Evolutionary conservation across 1,140 invertebrate species (phyloP).

Genomic region (Orchestia grillus): DNA sequence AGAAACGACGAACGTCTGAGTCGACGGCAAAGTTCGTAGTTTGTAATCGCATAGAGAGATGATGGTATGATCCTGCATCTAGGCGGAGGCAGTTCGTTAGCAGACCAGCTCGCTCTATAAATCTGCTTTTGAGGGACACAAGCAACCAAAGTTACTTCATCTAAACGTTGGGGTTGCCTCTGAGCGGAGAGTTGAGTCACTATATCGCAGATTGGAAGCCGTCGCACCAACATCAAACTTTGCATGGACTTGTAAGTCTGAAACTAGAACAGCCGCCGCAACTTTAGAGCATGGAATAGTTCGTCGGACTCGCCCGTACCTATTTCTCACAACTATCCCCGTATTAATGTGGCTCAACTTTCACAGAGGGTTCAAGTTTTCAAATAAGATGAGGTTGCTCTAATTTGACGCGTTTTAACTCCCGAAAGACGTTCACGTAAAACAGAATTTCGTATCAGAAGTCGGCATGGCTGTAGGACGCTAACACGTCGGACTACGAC

Average conservation of each 20-base stretch:
- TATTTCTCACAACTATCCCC: not conserved
- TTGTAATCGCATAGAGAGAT: not conserved
- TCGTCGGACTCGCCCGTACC: not conserved
- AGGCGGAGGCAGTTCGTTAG: constrained; percentile 2
- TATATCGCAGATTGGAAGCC: not conserved
- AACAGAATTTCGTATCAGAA: not conserved
- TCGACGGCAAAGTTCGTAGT: not conserved
- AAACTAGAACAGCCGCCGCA: not conserved
- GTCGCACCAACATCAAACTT: not conserved
- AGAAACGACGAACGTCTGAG: not conserved
- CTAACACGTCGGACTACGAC: not conserved
- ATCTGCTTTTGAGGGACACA: constrained; percentile 12
- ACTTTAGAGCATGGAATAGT: not conserved
- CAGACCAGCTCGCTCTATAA: not conserved
- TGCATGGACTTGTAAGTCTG: not conserved
- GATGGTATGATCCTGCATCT: constrained; percentile 20
- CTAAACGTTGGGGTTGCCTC: not conserved
- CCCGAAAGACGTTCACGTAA: not conserved
- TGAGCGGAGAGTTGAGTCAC: not conserved
- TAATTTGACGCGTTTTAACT: not conserved
- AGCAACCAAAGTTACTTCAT: not conserved
- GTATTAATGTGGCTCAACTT: not conserved
- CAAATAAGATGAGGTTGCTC: not conserved
- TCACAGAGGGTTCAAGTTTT: not conserved
- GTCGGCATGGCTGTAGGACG: not conserved